These are phyloP conservation scores for Galeruca laticollis DNA, from an alignment of 2,888 invertebrate genomes.

Conservation along the genomic window DNA sequence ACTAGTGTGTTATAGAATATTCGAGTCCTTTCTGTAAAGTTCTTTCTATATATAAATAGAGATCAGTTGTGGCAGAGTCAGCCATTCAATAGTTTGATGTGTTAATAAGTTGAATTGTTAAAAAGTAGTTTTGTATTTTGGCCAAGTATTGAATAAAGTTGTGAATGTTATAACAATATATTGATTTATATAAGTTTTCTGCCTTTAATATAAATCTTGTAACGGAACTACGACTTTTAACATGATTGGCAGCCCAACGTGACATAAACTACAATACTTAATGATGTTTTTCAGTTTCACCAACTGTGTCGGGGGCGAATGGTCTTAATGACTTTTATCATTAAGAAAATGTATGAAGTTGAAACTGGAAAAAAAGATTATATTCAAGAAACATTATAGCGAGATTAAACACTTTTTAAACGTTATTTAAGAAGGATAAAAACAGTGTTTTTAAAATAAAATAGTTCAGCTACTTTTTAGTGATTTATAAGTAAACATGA, in stretches of 20 bases:
- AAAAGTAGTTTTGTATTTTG: too few relatives aligned
- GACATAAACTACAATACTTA: slow-evolving; percentile 53
- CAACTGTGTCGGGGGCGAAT: slow-evolving; percentile 54
- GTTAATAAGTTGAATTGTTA: too few relatives aligned
- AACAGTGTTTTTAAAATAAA: neutral
- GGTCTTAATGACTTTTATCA: slow-evolving; percentile 46
- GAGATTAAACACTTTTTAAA: neutral
- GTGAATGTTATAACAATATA: neutral
- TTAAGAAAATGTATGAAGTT: slow-evolving; percentile 33
- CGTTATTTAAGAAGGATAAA: neutral
- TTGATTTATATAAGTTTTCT: neutral
- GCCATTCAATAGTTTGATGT: too few relatives aligned
- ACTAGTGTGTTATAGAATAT: too few relatives aligned
- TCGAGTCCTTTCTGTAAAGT: too few relatives aligned
- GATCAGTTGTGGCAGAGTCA: too few relatives aligned
- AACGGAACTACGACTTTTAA: slow-evolving; percentile 42
- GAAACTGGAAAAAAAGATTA: slow-evolving; percentile 21
- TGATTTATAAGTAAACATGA: too few relatives aligned
- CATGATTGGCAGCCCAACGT: slow-evolving; percentile 54
- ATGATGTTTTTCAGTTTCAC: slow-evolving; percentile 52
- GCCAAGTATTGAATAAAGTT: too few relatives aligned
- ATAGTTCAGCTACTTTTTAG: too few relatives aligned
- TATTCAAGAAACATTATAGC: neutral
- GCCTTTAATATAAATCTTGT: neutral
- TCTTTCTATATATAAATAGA: too few relatives aligned